These are phyloP conservation scores for Aphaenogaster floridana DNA, from an alignment of 1,140 invertebrate species.

Conservation along the genomic window DNA sequence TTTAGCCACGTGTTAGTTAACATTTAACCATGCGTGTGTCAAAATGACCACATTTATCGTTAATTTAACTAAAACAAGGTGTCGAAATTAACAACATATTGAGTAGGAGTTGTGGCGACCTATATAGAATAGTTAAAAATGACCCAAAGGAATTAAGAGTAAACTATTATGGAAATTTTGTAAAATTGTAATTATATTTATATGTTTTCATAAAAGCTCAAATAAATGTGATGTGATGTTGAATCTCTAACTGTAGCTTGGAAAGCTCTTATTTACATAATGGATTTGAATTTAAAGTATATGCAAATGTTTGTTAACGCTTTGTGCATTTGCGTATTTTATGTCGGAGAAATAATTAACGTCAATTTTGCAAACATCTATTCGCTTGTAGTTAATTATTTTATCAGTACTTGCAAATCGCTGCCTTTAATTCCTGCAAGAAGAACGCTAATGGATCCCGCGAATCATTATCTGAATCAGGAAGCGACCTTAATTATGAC, in stretches of 20 bases:
- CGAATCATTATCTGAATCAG: conserved; percentile 18
- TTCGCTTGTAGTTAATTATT: background rate
- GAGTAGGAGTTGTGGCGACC: too few relatives aligned
- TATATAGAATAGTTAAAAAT: too few relatives aligned
- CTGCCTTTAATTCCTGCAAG: background rate
- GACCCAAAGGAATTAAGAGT: too few relatives aligned
- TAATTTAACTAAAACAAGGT: too few relatives aligned
- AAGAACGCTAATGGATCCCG: background rate
- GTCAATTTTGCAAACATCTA: conserved; percentile 13
- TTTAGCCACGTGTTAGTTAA: too few relatives aligned
- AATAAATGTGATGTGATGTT: conserved; percentile 4
- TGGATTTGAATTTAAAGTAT: background rate
- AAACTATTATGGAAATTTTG: background rate
- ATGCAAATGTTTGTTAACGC: background rate
- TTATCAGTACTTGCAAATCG: background rate
- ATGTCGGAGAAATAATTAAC: conserved; percentile 2
- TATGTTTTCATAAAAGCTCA: background rate
- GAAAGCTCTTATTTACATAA: background rate
- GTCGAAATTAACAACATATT: too few relatives aligned
- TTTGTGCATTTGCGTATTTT: background rate
- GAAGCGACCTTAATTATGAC: conserved; percentile 7
- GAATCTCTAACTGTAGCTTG: background rate
- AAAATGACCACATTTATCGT: too few relatives aligned
- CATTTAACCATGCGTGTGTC: too few relatives aligned
- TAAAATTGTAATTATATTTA: background rate